Conservation (phyloP, 2,888 invertebrate genomes). For the Spialia ferax region DNA sequence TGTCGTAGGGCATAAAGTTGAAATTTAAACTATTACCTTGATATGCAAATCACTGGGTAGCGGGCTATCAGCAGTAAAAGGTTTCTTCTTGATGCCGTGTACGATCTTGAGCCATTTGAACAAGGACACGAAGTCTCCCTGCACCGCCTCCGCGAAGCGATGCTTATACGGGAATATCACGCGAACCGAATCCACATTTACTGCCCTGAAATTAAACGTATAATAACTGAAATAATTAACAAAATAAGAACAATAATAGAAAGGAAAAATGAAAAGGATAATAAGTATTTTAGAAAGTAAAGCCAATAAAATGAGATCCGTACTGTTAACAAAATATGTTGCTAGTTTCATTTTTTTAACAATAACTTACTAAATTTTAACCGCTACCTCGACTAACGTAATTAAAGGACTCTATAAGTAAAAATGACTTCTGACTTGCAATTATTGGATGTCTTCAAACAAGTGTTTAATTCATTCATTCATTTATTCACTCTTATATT, state of each 20-base stretch:
- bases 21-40: constrained; percentile 84
- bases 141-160: constrained; percentile 94
- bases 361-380: too few species aligned
- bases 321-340: too few species aligned
- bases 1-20: not conserved
- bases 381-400: too few species aligned
- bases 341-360: too few species aligned
- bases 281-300: too few species aligned
- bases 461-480: too few species aligned
- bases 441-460: too few species aligned
- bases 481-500: too few species aligned
- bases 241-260: not conserved
- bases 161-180: constrained; percentile 95
- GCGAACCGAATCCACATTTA: constrained; percentile 88
- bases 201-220: constrained; percentile 67
- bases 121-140: constrained; percentile 95
- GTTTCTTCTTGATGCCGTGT: constrained; percentile 90
- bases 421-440: too few species aligned
- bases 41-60: constrained; percentile 96
- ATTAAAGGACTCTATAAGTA: too few species aligned
- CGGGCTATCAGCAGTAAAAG: constrained; percentile 89
- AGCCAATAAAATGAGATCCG: too few species aligned
- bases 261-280: too few species aligned
- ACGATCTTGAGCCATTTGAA: constrained; percentile 97
- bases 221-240: not conserved